phyloP scores from a whole-genome alignment of 2,797 vertebrate genomes.

The Alauda arvensis region DNA sequence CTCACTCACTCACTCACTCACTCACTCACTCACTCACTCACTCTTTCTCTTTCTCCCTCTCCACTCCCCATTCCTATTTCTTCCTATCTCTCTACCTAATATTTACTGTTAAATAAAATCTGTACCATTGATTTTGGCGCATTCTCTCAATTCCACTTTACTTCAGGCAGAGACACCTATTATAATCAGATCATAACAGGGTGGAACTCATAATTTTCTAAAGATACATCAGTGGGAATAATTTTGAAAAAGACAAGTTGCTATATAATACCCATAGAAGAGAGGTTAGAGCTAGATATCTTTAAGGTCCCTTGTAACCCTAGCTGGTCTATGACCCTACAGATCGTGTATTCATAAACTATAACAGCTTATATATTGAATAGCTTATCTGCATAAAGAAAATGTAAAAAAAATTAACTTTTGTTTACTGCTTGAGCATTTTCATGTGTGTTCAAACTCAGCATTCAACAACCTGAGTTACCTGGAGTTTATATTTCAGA shows the following conservation, averaged over 20 bases:
- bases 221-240: neutral
- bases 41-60: neutral
- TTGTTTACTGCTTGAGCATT: neutral
- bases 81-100: neutral
- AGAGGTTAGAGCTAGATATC: neutral
- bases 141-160: neutral
- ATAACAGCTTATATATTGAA: neutral
- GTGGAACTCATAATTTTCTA: neutral
- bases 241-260: neutral
- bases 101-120: neutral
- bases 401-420: neutral
- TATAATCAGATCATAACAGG: fast-evolving
- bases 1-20: no score
- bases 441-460: neutral
- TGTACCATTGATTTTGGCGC: neutral
- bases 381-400: neutral
- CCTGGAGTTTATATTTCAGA: neutral
- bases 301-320: neutral
- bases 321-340: neutral
- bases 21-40: neutral
- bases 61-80: neutral
- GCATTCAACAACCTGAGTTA: neutral
- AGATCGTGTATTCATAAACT: neutral
- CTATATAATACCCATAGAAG: neutral
- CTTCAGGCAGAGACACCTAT: neutral